These are phyloP conservation scores for Ptychadena robeensis DNA, from an alignment of 2,797 vertebrate genomes.

Conservation along the genomic window DNA sequence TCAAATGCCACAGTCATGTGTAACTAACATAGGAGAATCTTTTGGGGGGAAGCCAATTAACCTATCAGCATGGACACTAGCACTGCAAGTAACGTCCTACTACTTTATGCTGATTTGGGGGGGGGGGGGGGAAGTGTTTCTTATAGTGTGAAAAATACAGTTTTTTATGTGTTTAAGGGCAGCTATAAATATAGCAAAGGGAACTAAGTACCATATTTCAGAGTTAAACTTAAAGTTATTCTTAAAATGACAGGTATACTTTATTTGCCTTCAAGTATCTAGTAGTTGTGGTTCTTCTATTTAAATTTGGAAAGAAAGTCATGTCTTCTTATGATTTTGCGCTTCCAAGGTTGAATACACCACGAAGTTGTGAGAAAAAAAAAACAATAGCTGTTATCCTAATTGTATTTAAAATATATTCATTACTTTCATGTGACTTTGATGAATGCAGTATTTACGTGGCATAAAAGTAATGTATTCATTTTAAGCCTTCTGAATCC, in stretches of 20 bases:
- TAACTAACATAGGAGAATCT: no score
- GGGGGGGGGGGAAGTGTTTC: no score
- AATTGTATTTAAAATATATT: slow-evolving; percentile 56
- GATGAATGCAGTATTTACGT: slow-evolving; percentile 55
- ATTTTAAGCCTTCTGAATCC: slow-evolving; percentile 48
- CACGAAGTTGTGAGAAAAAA: neutral
- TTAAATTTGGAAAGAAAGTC: neutral
- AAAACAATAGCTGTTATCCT: slow-evolving; percentile 16
- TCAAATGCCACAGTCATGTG: no score
- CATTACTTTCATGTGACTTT: slow-evolving; percentile 57
- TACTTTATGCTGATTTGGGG: no score
- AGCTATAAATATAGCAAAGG: no score
- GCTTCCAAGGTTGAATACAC: neutral
- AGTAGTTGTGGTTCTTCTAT: neutral
- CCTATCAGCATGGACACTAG: no score
- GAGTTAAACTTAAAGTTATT: no score
- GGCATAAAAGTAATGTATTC: slow-evolving; percentile 45
- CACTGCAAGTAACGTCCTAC: no score
- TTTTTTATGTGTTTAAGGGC: no score
- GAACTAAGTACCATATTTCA: no score
- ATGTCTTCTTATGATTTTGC: neutral
- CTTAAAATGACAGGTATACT: neutral
- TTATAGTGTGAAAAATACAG: no score
- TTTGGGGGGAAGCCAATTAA: no score
- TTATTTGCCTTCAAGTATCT: neutral